These are phyloP conservation scores for Mizuhopecten yessoensis DNA, from an alignment of 1,140 invertebrate genomes.

Conservation along the genomic window DNA sequence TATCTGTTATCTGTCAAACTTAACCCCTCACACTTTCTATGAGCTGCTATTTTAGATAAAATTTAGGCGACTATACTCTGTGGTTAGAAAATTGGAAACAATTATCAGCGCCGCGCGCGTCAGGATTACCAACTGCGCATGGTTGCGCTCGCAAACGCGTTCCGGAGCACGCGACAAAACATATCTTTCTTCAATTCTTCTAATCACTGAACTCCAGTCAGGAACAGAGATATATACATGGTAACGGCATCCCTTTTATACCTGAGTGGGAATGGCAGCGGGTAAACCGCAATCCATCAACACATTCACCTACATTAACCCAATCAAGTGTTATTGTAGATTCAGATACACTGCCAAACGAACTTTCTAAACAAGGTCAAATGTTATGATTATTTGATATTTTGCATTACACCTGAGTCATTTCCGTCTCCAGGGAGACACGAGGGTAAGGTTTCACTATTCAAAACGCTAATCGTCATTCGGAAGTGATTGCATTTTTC, in stretches of 20 bases:
- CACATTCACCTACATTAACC: neutral
- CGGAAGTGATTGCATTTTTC: neutral
- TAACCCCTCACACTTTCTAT: neutral
- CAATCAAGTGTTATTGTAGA: neutral
- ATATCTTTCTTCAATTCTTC: neutral
- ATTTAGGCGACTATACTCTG: neutral
- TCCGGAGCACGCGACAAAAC: neutral
- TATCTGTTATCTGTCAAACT: neutral
- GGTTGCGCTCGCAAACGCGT: neutral
- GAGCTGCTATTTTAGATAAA: neutral
- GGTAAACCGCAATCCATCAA: neutral
- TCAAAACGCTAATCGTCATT: neutral
- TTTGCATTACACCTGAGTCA: neutral
- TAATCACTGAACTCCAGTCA: neutral
- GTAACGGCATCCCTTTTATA: neutral
- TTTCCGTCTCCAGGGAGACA: slow-evolving; percentile 13
- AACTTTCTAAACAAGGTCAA: slow-evolving; percentile 21
- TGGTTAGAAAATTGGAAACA: neutral
- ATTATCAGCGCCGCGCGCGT: neutral
- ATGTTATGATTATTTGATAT: slow-evolving; percentile 27
- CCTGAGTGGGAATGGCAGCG: neutral
- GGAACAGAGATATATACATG: too few species aligned
- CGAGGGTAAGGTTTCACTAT: neutral
- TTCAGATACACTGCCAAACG: slow-evolving; percentile 37
- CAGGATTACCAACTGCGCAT: neutral